Conservation (phyloP, 2,888 invertebrate genomes). For the Heliconius erato region DNA sequence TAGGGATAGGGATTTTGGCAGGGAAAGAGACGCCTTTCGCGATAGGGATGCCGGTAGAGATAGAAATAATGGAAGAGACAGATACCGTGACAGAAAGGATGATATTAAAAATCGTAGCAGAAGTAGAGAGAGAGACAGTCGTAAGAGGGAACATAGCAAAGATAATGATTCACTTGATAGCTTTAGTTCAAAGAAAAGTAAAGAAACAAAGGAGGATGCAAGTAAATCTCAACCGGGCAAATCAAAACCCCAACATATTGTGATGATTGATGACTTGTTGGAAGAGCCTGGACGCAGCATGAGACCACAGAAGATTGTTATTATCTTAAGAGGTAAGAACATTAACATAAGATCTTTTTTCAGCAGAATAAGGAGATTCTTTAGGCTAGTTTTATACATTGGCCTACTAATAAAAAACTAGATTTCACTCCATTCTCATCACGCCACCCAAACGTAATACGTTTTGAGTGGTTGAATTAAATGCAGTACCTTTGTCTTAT, state of each 20-base stretch:
- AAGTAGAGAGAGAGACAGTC: constrained; percentile 71
- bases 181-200: constrained; percentile 62
- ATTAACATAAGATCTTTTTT: neutral
- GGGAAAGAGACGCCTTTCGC: constrained; percentile 37
- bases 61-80: constrained; percentile 55
- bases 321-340: constrained; percentile 91
- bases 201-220: constrained; percentile 52
- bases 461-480: too few relatives aligned
- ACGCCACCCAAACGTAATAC: neutral
- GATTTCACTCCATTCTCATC: neutral
- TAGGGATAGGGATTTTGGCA: constrained; percentile 57
- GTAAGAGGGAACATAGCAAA: constrained; percentile 72
- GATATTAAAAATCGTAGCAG: constrained; percentile 62
- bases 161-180: constrained; percentile 64
- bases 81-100: constrained; percentile 56
- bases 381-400: neutral
- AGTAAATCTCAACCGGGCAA: constrained; percentile 44
- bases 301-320: constrained; percentile 93
- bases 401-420: neutral
- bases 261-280: constrained; percentile 93
- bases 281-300: constrained; percentile 91
- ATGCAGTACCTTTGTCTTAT: too few relatives aligned
- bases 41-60: constrained; percentile 62
- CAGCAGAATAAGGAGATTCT: too few relatives aligned
- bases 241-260: constrained; percentile 70